Evolutionary conservation across 2,888 invertebrate species (phyloP).

Genomic region (Drosophila demipolita): DNA sequence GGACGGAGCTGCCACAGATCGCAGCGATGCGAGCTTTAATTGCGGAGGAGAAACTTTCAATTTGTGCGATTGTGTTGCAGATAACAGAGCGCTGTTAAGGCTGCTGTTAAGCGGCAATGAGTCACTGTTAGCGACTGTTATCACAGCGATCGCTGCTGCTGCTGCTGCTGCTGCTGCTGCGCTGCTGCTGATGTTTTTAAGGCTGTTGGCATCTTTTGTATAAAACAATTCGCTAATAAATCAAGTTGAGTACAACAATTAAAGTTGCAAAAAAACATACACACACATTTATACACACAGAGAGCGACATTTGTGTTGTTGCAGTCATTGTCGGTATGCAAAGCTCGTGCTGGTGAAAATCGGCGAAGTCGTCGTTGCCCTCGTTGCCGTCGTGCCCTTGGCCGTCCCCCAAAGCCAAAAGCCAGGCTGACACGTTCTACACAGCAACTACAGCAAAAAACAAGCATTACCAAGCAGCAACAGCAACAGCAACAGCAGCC

Average conservation of each 20-base stretch:
- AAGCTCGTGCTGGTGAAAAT: conserved; percentile 80
- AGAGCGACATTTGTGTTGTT: conserved; percentile 59
- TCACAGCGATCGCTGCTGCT: conserved; percentile 19
- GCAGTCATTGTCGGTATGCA: conserved; percentile 74
- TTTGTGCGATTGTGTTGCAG: conserved; percentile 72
- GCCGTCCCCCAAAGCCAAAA: conserved; percentile 68
- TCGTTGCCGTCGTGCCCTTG: conserved; percentile 70
- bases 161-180: conserved; percentile 22
- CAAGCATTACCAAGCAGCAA: conserved; percentile 34
- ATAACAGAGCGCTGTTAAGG: conserved; percentile 68
- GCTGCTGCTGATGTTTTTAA: conserved; percentile 37
- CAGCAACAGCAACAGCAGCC: conserved; percentile 31
- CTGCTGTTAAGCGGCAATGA: conserved; percentile 45
- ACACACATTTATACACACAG: conserved; percentile 39
- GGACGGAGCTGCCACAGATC: conserved; percentile 25
- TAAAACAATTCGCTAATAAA: conserved; percentile 80
- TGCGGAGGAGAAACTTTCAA: conserved; percentile 66
- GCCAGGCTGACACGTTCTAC: conserved; percentile 78
- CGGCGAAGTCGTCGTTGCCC: conserved; percentile 42
- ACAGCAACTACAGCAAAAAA: conserved; percentile 49
- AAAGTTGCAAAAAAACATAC: conserved; percentile 74
- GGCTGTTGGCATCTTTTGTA: conserved; percentile 69
- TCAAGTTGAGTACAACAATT: conserved; percentile 80
- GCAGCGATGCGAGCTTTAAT: conserved; percentile 61
- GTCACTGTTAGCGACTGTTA: conserved; percentile 51